Conservation (phyloP, 1,140 invertebrate species). For the Microplitis mediator region DNA sequence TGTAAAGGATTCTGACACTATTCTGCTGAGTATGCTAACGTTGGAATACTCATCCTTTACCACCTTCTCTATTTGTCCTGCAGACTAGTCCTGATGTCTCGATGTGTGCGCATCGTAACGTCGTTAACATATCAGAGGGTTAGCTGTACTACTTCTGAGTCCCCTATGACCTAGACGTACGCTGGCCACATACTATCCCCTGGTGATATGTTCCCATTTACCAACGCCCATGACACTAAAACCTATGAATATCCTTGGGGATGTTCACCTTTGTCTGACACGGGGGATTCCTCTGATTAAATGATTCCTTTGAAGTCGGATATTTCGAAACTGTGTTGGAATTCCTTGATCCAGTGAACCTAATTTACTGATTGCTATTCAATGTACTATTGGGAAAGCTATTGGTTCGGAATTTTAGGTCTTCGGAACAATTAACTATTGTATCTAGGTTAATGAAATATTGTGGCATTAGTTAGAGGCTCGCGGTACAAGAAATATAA, state of each 20-base stretch:
- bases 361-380: no score
- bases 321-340: not conserved
- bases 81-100: not conserved
- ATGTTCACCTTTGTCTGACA: constrained; percentile 35
- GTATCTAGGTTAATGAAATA: no score
- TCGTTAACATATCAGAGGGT: constrained; percentile 50
- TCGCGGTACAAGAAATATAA: no score
- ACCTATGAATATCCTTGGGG: constrained; percentile 1
- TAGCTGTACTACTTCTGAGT: constrained; percentile 37
- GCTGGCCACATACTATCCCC: constrained; percentile 41
- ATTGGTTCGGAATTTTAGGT: no score
- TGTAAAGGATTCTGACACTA: constrained; percentile 7
- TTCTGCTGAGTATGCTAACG: no score
- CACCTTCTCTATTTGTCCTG: not conserved
- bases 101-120: constrained; percentile 38
- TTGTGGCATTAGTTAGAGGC: no score
- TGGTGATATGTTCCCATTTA: constrained; percentile 44
- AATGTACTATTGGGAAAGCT: no score
- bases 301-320: not conserved
- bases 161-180: not conserved
- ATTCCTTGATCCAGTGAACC: no score
- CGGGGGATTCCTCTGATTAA: not conserved
- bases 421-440: no score
- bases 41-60: no score
- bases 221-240: constrained; percentile 31